Base-by-base conservation (phyloP, 2,888 invertebrate genomes). In the Glyphotaelius pellucidus region DNA sequence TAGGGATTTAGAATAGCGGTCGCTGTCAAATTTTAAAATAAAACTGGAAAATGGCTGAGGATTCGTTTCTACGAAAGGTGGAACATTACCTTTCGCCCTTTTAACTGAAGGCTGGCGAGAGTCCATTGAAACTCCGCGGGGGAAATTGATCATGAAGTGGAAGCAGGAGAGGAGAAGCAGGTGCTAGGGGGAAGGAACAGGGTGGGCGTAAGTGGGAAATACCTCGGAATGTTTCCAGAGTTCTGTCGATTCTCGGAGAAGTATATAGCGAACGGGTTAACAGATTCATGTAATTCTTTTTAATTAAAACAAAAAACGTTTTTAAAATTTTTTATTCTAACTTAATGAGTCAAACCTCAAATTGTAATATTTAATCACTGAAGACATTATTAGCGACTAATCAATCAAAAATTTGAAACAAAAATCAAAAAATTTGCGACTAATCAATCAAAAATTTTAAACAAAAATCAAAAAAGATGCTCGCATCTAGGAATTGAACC, bases 141-240 rank as follows among this genome's bases (percentile, higher is more conserved):
- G 90, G 90, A 90, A 92, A 92, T 92, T 90, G 90, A 92, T 92
- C 92, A 92, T 92, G 88, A 90, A 90, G 90, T 85, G 80, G 90
- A 85, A 38, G 47, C 14, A 25, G 83, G 52, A 79, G 1, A 83
- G 19, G 81, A 79, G 42, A 25, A 25, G 52, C 42, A 35, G 38
- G 80, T 38, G n/a, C n/a, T n/a, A 15, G 19, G 32, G 15, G 32
- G 38, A 7, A n/a, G n/a, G n/a, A 81, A 81, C 19, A 81, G 81
- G 32, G 32, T 19, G 12, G 85, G 9, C n/a, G 35, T 25, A 86
- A 47, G 47, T 86, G 86, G 47, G 47, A 30, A 86, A 86, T 86
- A 47, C 14, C 47, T 86, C 38, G 47, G 47, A 86, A 86, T 86
- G 47, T 86, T 86, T 30, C 14, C 15, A 30, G 35, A 30, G 47